phyloP scores from a whole-genome alignment of 2,113 vertebrate species.

The Pyrgilauda ruficollis region DNA sequence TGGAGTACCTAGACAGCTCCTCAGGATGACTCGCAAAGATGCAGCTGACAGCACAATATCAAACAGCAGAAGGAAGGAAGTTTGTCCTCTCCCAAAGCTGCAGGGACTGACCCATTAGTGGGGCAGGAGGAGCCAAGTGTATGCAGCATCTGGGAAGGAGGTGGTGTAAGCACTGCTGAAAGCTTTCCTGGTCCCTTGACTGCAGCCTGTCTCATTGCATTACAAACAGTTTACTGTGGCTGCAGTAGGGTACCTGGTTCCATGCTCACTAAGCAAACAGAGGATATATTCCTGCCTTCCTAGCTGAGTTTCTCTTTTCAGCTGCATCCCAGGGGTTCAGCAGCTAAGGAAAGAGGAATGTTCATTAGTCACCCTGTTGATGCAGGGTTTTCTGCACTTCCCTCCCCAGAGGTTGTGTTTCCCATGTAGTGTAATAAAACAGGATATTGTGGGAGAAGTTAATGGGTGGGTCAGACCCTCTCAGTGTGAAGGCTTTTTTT shows the following conservation, averaged over 20 bases:
- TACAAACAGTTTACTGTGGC: rapidly evolving
- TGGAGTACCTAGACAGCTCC: background rate
- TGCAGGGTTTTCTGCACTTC: background rate
- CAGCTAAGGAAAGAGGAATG: background rate
- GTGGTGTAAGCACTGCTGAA: background rate
- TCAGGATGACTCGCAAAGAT: background rate
- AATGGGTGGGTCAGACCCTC: background rate
- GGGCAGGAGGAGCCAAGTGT: background rate
- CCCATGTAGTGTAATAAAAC: background rate
- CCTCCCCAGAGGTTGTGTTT: background rate
- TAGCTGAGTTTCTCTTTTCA: background rate
- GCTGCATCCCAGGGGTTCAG: background rate
- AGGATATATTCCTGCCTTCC: background rate
- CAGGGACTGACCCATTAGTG: background rate
- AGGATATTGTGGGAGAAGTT: background rate
- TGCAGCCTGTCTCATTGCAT: background rate
- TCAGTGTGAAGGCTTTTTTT: background rate
- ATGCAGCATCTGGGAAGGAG: background rate
- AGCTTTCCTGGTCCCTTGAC: background rate
- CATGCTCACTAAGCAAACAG: background rate
- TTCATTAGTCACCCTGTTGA: background rate
- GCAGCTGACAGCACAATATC: background rate
- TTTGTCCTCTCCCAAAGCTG: background rate
- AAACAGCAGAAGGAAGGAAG: background rate
- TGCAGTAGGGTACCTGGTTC: background rate